These are phyloP conservation scores for Cheirogaleus major DNA, from an alignment of 2,797 vertebrate genomes.

Conservation along the genomic window DNA sequence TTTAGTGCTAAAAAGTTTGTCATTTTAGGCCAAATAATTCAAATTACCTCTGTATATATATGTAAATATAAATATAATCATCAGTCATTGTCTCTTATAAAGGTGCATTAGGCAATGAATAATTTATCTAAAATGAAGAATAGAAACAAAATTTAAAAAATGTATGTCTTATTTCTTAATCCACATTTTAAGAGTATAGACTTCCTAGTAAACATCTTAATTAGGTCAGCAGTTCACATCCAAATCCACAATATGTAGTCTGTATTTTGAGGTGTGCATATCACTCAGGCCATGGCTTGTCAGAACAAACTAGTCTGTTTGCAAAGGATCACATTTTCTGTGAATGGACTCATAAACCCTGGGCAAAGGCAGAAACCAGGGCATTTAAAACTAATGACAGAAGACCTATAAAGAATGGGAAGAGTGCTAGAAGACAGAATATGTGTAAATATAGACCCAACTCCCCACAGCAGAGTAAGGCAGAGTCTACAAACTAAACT, in stretches of 20 bases:
- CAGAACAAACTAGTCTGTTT: background rate
- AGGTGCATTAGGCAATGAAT: background rate
- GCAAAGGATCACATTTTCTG: background rate
- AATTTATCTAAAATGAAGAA: background rate
- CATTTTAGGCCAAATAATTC: background rate
- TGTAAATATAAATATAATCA: background rate
- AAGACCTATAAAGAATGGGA: background rate
- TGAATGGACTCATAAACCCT: background rate
- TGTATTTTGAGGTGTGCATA: background rate
- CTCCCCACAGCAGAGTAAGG: background rate
- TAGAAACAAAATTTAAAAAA: background rate
- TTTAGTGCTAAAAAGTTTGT: background rate
- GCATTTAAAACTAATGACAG: background rate
- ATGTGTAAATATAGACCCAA: background rate
- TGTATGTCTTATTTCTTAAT: background rate
- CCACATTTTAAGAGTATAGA: background rate
- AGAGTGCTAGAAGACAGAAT: background rate
- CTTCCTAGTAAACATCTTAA: background rate
- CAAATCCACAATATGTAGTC: background rate
- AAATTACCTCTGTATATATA: background rate
- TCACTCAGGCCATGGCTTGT: background rate
- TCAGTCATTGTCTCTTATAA: background rate
- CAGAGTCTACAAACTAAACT: background rate
- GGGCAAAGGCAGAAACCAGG: background rate
- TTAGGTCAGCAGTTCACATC: background rate